Percentiles rank a stretch among this genome's conserved stretches.
Evolutionary conservation across 1,140 invertebrate genomes (phyloP).

Genomic region (silkworm (Bombyx mori)): ASM3026992v2 NC_085127.1:1744001-1744500

Average conservation of each 20-base stretch:
- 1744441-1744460: too few species aligned
- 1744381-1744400: conserved; percentile 15
- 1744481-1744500: conserved; percentile 55
- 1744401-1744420: background rate
- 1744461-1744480: conserved; percentile 37
- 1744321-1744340: background rate
- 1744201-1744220: background rate
- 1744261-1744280: too few species aligned
- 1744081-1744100: conserved; percentile 15
- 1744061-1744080: conserved; percentile 34
- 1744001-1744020: too few species aligned
- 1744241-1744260: too few species aligned
- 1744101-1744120: background rate
- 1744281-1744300: too few species aligned
- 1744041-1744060: conserved; percentile 33
- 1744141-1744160: conserved; percentile 40
- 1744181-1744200: background rate
- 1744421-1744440: too few species aligned
- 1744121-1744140: conserved; percentile 18
- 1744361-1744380: conserved; percentile 23
- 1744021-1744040: background rate
- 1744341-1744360: conserved; percentile 11
- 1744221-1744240: background rate
- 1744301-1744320: too few species aligned
- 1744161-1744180: conserved; percentile 37